Evolutionary conservation across 2,888 invertebrate genomes (phyloP).

Genomic region (Andricus quercusramuli): DNA sequence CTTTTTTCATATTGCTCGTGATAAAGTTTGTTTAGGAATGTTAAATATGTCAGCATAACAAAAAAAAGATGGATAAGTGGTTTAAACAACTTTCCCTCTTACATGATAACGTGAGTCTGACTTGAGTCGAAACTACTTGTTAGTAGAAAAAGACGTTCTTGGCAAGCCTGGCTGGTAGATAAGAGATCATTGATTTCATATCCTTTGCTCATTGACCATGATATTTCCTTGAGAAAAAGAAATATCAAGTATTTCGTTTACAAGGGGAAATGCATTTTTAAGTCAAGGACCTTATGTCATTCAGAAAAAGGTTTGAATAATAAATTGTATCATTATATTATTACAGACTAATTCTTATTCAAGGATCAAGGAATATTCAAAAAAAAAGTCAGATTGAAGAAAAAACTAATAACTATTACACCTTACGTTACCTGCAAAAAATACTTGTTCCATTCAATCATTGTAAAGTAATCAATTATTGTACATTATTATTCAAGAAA

Average conservation of each 20-base stretch:
- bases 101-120: neutral
- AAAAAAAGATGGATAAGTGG: neutral
- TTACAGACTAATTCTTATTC: neutral
- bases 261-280: constrained; percentile 17
- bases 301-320: too few relatives aligned
- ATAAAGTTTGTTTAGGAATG: too few relatives aligned
- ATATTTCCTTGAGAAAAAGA: constrained; percentile 1
- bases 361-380: neutral
- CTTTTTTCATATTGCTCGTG: neutral
- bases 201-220: constrained; percentile 13
- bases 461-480: neutral
- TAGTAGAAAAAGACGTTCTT: neutral
- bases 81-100: constrained; percentile 3
- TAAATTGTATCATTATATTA: too few relatives aligned
- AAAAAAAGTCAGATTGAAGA: neutral
- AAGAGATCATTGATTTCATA: constrained; percentile 8
- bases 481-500: too few relatives aligned
- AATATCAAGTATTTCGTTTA: constrained; percentile 3
- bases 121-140: constrained; percentile 4
- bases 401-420: neutral
- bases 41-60: neutral
- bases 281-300: too few relatives aligned
- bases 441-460: neutral
- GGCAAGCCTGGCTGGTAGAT: neutral
- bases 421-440: neutral